Percentiles rank a stretch among this genome's conserved stretches.
Conservation (phyloP, 2,888 invertebrate genomes). For the Rhingia campestris region DNA sequence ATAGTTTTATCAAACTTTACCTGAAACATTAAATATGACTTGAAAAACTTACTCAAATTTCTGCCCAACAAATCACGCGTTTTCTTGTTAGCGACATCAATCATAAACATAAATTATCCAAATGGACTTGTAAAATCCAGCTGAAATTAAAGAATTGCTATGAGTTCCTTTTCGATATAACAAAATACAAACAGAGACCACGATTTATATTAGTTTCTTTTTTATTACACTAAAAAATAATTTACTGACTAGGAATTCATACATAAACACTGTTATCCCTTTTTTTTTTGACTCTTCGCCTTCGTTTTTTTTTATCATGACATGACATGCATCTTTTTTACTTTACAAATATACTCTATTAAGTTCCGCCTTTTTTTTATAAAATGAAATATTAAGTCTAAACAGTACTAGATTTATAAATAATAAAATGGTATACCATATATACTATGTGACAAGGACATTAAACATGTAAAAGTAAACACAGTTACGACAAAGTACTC, state of each 20-base stretch:
- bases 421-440: neutral
- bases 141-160: no score
- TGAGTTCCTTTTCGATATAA: neutral
- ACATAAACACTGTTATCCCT: conserved; percentile 50
- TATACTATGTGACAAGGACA: conserved; percentile 37
- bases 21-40: no score
- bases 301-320: conserved; percentile 30
- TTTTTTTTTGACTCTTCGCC: conserved; percentile 8
- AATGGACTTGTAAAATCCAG: no score
- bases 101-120: no score
- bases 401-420: conserved; percentile 35
- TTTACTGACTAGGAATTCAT: conserved; percentile 74
- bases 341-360: conserved; percentile 53
- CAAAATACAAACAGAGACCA: neutral
- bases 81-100: no score
- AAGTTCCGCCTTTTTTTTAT: conserved; percentile 46
- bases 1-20: no score
- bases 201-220: conserved; percentile 49
- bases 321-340: conserved; percentile 39
- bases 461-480: conserved; percentile 15
- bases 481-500: conserved; percentile 3
- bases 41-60: no score
- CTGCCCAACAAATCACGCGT: no score
- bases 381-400: conserved; percentile 14
- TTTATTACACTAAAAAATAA: conserved; percentile 73